Evolutionary conservation across 2,113 vertebrate genomes (phyloP).

Genomic region (Electrona antarctica): DNA sequence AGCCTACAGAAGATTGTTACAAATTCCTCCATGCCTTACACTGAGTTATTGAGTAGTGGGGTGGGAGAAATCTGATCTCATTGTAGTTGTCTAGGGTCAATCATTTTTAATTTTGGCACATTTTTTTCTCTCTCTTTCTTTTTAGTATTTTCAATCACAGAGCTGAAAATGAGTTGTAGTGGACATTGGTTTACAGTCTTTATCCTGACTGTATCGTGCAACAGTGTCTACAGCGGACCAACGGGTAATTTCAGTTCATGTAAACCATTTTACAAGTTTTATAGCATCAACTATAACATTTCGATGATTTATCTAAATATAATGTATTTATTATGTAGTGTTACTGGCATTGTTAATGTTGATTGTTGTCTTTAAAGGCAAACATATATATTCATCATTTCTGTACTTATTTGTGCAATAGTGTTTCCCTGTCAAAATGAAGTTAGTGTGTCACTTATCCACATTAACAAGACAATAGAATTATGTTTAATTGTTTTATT

Average conservation of each 20-base stretch:
- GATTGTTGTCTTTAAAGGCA: too few species aligned
- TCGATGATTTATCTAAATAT: too few species aligned
- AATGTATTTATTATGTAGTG: too few species aligned
- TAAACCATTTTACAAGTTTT: constrained; percentile 6
- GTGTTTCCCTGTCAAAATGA: too few species aligned
- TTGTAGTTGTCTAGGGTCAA: not conserved
- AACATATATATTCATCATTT: too few species aligned
- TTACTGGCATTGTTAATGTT: too few species aligned
- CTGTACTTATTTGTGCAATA: too few species aligned
- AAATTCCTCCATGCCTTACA: not conserved
- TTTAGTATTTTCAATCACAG: not conserved
- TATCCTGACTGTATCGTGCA: constrained; percentile 31
- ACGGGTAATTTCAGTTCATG: constrained; percentile 51
- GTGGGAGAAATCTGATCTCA: too few species aligned
- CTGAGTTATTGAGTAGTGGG: not conserved
- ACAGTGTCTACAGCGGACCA: constrained; percentile 34
- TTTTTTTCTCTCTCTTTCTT: not conserved
- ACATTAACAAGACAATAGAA: too few species aligned
- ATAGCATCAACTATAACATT: too few species aligned
- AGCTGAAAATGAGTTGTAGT: constrained; percentile 47
- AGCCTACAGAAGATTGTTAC: not conserved
- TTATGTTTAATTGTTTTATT: too few species aligned
- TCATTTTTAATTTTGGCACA: not conserved
- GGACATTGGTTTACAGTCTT: constrained; percentile 28
- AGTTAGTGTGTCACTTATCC: too few species aligned